Evolutionary conservation across 2,888 invertebrate genomes (phyloP).

Genomic region (Agapostemon virescens): DNA sequence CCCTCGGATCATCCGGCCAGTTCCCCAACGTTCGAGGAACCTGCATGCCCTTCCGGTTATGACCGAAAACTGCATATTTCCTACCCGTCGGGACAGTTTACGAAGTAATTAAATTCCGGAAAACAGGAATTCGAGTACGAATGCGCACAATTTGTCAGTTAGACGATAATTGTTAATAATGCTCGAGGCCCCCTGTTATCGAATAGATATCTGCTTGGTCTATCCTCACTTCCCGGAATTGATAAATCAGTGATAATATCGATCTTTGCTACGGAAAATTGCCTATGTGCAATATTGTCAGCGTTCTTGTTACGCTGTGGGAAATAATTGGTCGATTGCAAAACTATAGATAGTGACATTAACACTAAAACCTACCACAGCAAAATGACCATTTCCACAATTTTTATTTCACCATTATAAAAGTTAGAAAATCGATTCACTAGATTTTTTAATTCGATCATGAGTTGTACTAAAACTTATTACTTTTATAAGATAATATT

Average conservation of each 20-base stretch:
- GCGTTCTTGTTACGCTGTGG: background rate
- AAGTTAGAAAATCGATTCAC: too few species aligned
- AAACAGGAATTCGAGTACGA: conserved; percentile 14
- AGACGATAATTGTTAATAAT: conserved; percentile 30
- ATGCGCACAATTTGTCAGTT: background rate
- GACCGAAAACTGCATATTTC: conserved; percentile 4
- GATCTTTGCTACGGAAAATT: background rate
- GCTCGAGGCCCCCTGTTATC: background rate
- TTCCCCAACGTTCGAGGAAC: conserved; percentile 21
- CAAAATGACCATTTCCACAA: too few species aligned
- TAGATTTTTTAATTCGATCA: too few species aligned
- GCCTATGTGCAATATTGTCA: background rate
- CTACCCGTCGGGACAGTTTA: conserved; percentile 1
- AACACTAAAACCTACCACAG: too few species aligned
- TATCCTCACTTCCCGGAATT: background rate
- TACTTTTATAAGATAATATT: too few species aligned
- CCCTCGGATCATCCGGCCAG: conserved; percentile 47
- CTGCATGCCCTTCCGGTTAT: conserved; percentile 26
- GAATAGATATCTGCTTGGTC: background rate
- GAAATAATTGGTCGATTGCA: background rate
- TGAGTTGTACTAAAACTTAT: too few species aligned
- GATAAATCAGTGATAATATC: background rate
- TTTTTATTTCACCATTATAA: too few species aligned
- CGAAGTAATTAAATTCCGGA: conserved; percentile 40
- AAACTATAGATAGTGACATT: background rate